Evolutionary conservation across 2,888 invertebrate species (phyloP).

Genomic region (Perizoma flavofasciatum): DNA sequence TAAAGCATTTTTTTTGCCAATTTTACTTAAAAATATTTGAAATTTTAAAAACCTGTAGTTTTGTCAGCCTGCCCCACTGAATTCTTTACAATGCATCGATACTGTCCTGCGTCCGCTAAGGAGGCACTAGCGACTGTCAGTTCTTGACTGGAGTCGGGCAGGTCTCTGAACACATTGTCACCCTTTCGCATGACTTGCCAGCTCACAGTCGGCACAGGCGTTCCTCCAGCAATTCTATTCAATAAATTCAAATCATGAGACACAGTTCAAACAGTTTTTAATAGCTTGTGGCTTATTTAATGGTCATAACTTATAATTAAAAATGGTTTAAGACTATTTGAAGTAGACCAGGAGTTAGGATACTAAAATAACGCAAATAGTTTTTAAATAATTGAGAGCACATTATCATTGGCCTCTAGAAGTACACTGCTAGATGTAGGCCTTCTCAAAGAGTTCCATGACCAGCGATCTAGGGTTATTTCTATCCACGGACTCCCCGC

Average conservation of each 20-base stretch:
- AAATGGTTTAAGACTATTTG: too few relatives aligned
- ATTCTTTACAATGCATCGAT: conserved; percentile 19
- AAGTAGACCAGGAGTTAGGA: too few relatives aligned
- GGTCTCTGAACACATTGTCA: not conserved
- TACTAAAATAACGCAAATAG: too few relatives aligned
- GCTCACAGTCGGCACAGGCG: conserved; percentile 11
- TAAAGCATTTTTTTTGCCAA: not conserved
- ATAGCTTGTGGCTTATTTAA: too few relatives aligned
- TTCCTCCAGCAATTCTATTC: conserved; percentile 15
- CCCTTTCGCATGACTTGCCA: conserved; percentile 16
- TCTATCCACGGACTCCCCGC: too few relatives aligned
- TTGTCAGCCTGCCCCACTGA: not conserved
- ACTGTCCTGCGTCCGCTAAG: conserved; percentile 18
- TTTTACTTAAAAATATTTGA: not conserved
- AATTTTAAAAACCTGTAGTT: conserved; percentile 11
- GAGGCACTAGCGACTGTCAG: conserved; percentile 10
- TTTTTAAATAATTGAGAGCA: too few relatives aligned
- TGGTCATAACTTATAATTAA: too few relatives aligned
- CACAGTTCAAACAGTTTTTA: not conserved
- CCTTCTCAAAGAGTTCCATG: too few relatives aligned
- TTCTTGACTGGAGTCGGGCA: conserved; percentile 6
- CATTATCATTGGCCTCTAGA: too few relatives aligned
- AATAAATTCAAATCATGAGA: too few relatives aligned
- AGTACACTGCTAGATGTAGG: too few relatives aligned
- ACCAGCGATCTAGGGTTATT: too few relatives aligned